Percentiles rank a stretch among this genome's conserved stretches.
phyloP scores from a whole-genome alignment of 2,113 vertebrate genomes.

The Grantiella picta region DNA sequence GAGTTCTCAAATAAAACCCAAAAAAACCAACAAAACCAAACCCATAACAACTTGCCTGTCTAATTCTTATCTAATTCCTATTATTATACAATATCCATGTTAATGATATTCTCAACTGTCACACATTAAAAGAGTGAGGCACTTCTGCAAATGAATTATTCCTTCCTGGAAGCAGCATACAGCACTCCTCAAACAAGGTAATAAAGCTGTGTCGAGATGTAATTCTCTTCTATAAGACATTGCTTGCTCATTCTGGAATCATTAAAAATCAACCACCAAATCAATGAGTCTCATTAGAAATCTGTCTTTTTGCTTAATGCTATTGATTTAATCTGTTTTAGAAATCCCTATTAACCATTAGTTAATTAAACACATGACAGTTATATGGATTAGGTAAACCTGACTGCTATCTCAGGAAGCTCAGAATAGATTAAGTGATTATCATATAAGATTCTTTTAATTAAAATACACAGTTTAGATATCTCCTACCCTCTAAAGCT shows the following conservation, averaged over 20 bases:
- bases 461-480: conserved; percentile 13
- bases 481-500: not conserved
- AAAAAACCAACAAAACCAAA: not conserved
- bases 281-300: conserved; percentile 62
- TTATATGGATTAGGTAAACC: conserved; percentile 59
- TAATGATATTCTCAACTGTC: not conserved
- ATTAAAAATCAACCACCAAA: conserved; percentile 53
- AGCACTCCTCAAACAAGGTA: not conserved
- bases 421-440: conserved; percentile 51
- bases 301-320: conserved; percentile 48
- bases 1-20: not conserved
- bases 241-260: conserved; percentile 5
- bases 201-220: conserved; percentile 13
- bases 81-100: not conserved
- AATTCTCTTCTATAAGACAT: not conserved
- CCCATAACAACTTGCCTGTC: no score
- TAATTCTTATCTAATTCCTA: not conserved
- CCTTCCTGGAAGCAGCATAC: not conserved
- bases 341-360: conserved; percentile 62
- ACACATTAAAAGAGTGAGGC: not conserved
- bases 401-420: not conserved
- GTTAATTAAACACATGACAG: conserved; percentile 52
- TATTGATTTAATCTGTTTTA: conserved; percentile 61
- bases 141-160: not conserved
- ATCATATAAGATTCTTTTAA: conserved; percentile 36